phyloP scores from a whole-genome alignment of 1,140 invertebrate genomes.

The Drosophila kurseongensis region DNA sequence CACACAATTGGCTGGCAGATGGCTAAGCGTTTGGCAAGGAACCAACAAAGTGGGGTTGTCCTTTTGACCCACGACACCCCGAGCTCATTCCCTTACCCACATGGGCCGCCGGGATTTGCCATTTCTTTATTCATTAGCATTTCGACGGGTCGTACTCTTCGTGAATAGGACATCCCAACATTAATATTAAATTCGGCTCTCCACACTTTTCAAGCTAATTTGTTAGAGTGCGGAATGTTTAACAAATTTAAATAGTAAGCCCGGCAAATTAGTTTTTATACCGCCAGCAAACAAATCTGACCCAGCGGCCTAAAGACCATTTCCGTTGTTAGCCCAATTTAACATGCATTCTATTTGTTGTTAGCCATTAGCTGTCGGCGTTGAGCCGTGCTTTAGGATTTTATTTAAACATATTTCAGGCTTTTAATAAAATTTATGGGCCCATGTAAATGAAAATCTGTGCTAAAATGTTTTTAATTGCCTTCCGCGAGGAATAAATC shows the following conservation, averaged over 20 bases:
- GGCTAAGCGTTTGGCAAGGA: slow-evolving; percentile 61
- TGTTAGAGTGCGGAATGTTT: slow-evolving; percentile 44
- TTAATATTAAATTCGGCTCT: slow-evolving; percentile 64
- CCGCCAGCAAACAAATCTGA: slow-evolving; percentile 48
- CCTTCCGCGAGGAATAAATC: slow-evolving; percentile 17
- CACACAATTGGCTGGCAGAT: slow-evolving; percentile 78
- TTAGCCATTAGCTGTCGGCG: slow-evolving; percentile 36
- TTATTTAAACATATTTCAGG: slow-evolving; percentile 52
- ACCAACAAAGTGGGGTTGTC: slow-evolving; percentile 48
- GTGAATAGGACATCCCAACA: slow-evolving; percentile 59
- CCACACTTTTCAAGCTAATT: slow-evolving; percentile 29
- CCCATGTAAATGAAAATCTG: slow-evolving; percentile 45
- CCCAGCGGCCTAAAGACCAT: slow-evolving; percentile 32
- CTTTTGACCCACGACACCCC: slow-evolving; percentile 27
- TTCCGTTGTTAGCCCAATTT: slow-evolving; percentile 46
- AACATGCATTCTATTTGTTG: slow-evolving; percentile 43
- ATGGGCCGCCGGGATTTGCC: slow-evolving; percentile 15
- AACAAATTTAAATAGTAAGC: slow-evolving; percentile 57
- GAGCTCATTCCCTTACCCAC: slow-evolving; percentile 3
- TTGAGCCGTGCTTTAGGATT: slow-evolving; percentile 38
- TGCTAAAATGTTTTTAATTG: slow-evolving; percentile 46
- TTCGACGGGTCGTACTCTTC: slow-evolving; percentile 17
- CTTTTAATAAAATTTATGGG: slow-evolving; percentile 37
- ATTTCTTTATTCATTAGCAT: slow-evolving; percentile 70
- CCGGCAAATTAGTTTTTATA: slow-evolving; percentile 50